Evolutionary conservation across 2,113 vertebrate genomes (phyloP).

Genomic region (Alethe diademata): DNA sequence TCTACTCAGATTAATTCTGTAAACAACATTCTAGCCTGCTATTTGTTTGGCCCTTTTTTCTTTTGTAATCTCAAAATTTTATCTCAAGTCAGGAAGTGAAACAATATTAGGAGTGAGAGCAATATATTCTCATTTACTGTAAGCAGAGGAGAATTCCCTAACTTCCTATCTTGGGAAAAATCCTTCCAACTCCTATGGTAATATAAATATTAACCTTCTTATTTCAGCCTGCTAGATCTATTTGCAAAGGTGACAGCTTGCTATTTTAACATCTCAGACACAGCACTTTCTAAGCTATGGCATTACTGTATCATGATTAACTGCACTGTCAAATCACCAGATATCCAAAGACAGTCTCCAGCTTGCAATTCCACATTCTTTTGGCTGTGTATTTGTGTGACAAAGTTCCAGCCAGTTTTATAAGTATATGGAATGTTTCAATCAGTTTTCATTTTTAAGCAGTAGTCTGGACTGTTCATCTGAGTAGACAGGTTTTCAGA

Average conservation of each 20-base stretch:
- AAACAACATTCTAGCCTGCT: background rate
- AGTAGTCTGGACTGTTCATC: background rate
- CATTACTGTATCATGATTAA: background rate
- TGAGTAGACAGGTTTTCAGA: background rate
- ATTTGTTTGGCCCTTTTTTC: background rate
- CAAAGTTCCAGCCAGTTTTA: background rate
- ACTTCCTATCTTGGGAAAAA: background rate
- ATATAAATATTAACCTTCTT: background rate
- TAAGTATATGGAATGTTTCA: background rate
- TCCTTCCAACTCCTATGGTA: background rate
- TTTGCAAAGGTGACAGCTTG: background rate
- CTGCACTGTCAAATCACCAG: background rate
- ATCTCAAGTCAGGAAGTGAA: background rate
- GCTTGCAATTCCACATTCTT: background rate
- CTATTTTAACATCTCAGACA: background rate
- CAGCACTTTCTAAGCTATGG: background rate
- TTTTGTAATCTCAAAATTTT: background rate
- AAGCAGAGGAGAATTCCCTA: background rate
- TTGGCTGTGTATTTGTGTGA: background rate
- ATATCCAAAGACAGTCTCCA: background rate
- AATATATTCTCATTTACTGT: background rate
- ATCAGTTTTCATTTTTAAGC: background rate
- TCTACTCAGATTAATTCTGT: background rate
- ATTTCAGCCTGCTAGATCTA: background rate
- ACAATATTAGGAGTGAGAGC: background rate